Evolutionary conservation across 1,140 invertebrate species (phyloP), one percentile per base, ranked within the genome.

Genomic region (Armadillidium nasatum): DNA sequence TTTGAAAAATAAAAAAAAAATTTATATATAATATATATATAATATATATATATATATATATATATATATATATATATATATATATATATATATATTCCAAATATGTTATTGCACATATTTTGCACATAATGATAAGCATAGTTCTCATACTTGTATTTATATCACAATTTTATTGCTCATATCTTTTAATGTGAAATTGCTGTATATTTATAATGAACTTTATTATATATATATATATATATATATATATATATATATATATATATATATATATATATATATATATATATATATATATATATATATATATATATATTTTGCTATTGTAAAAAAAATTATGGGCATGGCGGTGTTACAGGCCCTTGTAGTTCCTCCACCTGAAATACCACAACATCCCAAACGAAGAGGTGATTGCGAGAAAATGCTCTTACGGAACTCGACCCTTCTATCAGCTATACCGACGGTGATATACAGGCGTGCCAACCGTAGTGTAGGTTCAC

Each of bases 241-340:
- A 66, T 66, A 66, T 66, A 66, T 66, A 66, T 66, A 66, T 66
- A 66, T 66, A 66, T 66, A 66, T 68, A 0, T 68, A 15, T 19
- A 21, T 68, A 21, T 0, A 21, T 68, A 21, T 68, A 15, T 21
- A 1, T 10, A 68, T 21, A 33, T 33, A 33, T 33, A 33, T 33
- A 33, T 33, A 33, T 33, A 33, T 33, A 33, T 33, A 33, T 44
- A 69, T 45, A 44, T 54, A 73, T 44, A 73, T 45, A 60, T 74
- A 21, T 72, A 45, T 60, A 44, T 60, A n/a, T 73, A 50, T 54
- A 54, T 21, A 44, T 21, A 50, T n/a, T 19, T 1, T 50, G 13
- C 11, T 50, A 73, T 73, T 11, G 45, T 22, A 50, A 54, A 10
- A 50, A 54, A 10, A 19, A 15, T 10, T 54, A 22, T 60, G 11